These are phyloP conservation scores for Sclerodermus sp. DNA, from an alignment of 2,888 invertebrate species.

Conservation along the genomic window DNA sequence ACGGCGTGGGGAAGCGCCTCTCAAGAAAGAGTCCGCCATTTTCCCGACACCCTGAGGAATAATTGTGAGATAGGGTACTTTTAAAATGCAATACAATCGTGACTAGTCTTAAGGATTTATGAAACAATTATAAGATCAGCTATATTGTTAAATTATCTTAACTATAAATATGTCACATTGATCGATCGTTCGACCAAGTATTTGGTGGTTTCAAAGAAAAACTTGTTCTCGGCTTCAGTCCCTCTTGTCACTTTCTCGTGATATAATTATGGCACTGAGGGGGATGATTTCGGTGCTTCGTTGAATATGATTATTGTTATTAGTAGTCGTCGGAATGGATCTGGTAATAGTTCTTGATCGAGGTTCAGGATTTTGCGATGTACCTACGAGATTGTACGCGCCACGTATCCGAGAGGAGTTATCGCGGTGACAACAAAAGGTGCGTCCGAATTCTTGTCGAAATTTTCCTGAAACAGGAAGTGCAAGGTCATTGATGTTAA, in stretches of 20 bases:
- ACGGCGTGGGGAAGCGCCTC: too few relatives aligned
- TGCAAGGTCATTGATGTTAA: too few relatives aligned
- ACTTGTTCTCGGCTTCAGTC: background rate
- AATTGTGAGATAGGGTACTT: too few relatives aligned
- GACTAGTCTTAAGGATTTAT: too few relatives aligned
- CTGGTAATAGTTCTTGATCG: constrained; percentile 28
- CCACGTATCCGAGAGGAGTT: constrained; percentile 24
- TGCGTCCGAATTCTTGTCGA: constrained; percentile 58
- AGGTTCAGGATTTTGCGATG: constrained; percentile 16
- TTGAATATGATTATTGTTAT: constrained; percentile 40
- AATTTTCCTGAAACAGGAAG: constrained; percentile 55
- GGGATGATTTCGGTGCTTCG: constrained; percentile 48
- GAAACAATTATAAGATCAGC: too few relatives aligned
- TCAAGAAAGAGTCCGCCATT: too few relatives aligned
- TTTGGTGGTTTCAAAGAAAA: background rate
- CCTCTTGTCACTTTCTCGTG: background rate
- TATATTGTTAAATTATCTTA: background rate
- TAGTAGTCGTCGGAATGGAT: constrained; percentile 34
- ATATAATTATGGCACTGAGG: constrained; percentile 36
- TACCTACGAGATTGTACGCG: constrained; percentile 32
- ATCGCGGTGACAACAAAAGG: constrained; percentile 46
- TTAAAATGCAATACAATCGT: too few relatives aligned
- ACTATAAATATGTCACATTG: background rate
- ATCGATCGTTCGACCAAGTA: background rate
- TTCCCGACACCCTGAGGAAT: too few relatives aligned